phyloP scores from a whole-genome alignment of 2,113 vertebrate species.

The Malaclemys terrapin region DNA sequence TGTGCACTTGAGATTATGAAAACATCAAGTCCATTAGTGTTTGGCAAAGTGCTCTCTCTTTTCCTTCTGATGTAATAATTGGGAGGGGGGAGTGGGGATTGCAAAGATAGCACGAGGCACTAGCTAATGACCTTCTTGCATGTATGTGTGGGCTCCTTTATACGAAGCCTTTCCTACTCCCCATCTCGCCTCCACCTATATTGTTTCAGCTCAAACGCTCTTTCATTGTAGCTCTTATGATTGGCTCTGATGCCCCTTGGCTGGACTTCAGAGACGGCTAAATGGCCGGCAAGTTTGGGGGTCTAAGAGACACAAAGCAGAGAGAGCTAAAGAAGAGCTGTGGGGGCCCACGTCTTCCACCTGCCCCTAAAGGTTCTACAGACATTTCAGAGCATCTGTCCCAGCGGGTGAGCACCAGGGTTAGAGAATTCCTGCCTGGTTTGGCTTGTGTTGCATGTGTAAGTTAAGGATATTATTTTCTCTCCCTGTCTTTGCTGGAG shows the following conservation, averaged over 20 bases:
- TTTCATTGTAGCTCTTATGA: conserved; percentile 58
- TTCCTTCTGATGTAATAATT: conserved; percentile 65
- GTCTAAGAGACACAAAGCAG: conserved; percentile 32
- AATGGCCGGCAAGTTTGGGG: conserved; percentile 44
- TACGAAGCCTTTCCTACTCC: conserved; percentile 61
- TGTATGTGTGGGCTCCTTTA: conserved; percentile 66
- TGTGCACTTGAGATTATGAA: conserved; percentile 70
- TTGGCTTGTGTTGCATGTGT: conserved; percentile 17
- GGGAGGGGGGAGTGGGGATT: conserved; percentile 48
- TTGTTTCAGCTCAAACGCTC: conserved; percentile 43
- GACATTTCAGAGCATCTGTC: background rate
- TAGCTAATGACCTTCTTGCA: conserved; percentile 72
- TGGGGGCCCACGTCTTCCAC: background rate
- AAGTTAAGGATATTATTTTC: background rate
- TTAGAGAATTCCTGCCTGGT: background rate
- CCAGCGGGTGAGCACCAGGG: background rate
- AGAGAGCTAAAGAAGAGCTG: conserved; percentile 13
- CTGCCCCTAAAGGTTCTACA: background rate
- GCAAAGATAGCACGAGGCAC: conserved; percentile 68
- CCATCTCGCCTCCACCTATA: conserved; percentile 54
- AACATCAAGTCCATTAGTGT: conserved; percentile 72
- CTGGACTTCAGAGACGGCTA: conserved; percentile 56
- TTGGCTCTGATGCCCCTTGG: conserved; percentile 64
- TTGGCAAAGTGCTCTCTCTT: conserved; percentile 68
- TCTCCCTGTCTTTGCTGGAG: background rate